Evolutionary conservation across 1,140 invertebrate species (phyloP).

Genomic region (Drosophila tsacasi): DNA sequence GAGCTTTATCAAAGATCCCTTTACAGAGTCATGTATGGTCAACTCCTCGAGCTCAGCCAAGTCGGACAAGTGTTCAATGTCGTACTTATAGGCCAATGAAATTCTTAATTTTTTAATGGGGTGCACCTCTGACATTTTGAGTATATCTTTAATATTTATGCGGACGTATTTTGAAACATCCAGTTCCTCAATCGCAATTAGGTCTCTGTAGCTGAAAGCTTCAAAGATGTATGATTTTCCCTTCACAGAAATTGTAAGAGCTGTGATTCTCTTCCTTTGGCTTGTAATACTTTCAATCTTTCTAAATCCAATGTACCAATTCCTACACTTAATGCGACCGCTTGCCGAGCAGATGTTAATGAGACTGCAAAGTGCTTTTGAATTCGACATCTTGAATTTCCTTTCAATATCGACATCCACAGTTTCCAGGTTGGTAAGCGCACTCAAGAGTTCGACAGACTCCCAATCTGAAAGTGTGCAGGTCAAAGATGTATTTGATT

Average conservation of each 20-base stretch:
- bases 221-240: not conserved
- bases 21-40: not conserved
- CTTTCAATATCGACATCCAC: rapidly evolving
- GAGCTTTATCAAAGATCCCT: not conserved
- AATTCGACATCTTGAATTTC: no score
- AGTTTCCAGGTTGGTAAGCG: not conserved
- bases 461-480: not conserved
- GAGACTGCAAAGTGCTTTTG: not conserved
- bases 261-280: not conserved
- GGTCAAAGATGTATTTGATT: not conserved
- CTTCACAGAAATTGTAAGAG: not conserved
- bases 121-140: not conserved
- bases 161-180: not conserved
- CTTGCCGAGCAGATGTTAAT: not conserved
- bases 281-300: not conserved
- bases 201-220: not conserved
- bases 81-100: not conserved
- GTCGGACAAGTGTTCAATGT: not conserved
- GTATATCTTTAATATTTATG: not conserved
- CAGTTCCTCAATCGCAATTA: not conserved
- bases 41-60: not conserved
- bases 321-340: not conserved
- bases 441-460: not conserved
- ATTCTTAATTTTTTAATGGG: not conserved
- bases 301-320: not conserved